These are phyloP conservation scores for Thumatha senex DNA, from an alignment of 2,888 invertebrate genomes.

Conservation along the genomic window DNA sequence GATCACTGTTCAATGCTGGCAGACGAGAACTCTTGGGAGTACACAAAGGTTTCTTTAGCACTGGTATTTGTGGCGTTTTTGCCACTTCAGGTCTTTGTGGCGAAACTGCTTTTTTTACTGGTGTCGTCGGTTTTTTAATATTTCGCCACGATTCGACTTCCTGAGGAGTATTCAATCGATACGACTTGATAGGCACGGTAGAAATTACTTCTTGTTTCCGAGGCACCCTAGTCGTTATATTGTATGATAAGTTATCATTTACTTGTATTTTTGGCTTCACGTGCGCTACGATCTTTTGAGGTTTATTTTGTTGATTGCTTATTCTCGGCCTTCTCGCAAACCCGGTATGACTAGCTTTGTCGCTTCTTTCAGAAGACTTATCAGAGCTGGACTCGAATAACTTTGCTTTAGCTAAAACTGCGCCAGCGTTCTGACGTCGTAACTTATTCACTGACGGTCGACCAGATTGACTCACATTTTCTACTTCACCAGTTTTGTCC, in stretches of 20 bases:
- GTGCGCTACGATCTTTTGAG: slow-evolving; percentile 52
- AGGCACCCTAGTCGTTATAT: slow-evolving; percentile 39
- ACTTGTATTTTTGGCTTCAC: slow-evolving; percentile 56
- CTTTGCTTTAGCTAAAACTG: slow-evolving; percentile 91
- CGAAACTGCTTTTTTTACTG: slow-evolving; percentile 60
- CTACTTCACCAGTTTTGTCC: slow-evolving; percentile 74
- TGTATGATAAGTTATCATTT: slow-evolving; percentile 39
- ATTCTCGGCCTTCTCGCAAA: slow-evolving; percentile 74
- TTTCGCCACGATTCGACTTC: slow-evolving; percentile 50
- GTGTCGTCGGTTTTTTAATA: slow-evolving; percentile 58
- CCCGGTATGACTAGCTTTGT: slow-evolving; percentile 55
- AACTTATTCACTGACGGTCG: slow-evolving; percentile 89
- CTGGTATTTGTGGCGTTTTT: slow-evolving; percentile 74
- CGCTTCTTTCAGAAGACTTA: slow-evolving; percentile 69
- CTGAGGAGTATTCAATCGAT: slow-evolving; percentile 43
- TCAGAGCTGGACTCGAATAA: slow-evolving; percentile 86
- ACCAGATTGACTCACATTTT: slow-evolving; percentile 77
- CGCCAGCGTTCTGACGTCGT: slow-evolving; percentile 89
- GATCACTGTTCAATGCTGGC: slow-evolving; percentile 61
- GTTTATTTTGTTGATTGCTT: slow-evolving; percentile 53
- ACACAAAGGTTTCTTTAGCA: slow-evolving; percentile 84
- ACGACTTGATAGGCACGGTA: slow-evolving; percentile 37
- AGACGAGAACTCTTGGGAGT: slow-evolving; percentile 82
- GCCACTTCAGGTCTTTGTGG: slow-evolving; percentile 49
- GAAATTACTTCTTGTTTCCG: slow-evolving; percentile 37